Percentiles rank a stretch among this genome's conserved stretches.
These are phyloP conservation scores for Sceloporus undulatus DNA, from an alignment of 2,113 vertebrate species.

Conservation along the genomic window DNA sequence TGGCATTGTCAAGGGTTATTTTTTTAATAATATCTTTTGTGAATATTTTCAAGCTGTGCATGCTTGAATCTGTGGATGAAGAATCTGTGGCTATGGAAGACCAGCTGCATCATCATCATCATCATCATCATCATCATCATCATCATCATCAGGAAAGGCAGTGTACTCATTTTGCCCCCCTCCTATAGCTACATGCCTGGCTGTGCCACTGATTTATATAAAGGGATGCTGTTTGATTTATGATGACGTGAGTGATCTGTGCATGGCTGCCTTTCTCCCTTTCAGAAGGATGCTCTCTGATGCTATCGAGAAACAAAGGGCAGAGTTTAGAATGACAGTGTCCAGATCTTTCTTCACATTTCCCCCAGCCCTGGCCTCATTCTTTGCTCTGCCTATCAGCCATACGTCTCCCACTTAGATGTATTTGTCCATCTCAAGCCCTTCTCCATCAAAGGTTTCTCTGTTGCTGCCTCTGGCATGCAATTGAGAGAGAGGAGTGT, in stretches of 20 bases:
- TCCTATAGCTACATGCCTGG: background rate
- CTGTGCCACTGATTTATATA: background rate
- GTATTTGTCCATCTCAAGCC: constrained; percentile 45
- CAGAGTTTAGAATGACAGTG: background rate
- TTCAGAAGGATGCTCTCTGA: background rate
- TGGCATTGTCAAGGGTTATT: no score
- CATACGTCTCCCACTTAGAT: constrained; percentile 44
- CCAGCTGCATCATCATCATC: no score
- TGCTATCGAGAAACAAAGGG: background rate
- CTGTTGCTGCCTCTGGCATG: constrained; percentile 59
- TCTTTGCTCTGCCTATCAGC: background rate
- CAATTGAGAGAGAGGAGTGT: constrained; percentile 23
- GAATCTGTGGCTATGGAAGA: no score
- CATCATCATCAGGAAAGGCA: no score
- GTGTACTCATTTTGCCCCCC: no score
- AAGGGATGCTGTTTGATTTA: background rate
- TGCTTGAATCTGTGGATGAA: no score
- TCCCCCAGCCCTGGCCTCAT: background rate
- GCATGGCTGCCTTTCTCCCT: background rate
- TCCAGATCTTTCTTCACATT: fast-evolving
- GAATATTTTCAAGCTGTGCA: no score
- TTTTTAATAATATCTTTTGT: no score
- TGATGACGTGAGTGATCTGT: background rate
- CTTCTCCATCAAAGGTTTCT: constrained; percentile 69
- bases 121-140: no score